phyloP scores from a whole-genome alignment of 2,888 invertebrate species.

The Aphidoletes aphidimyza region DNA sequence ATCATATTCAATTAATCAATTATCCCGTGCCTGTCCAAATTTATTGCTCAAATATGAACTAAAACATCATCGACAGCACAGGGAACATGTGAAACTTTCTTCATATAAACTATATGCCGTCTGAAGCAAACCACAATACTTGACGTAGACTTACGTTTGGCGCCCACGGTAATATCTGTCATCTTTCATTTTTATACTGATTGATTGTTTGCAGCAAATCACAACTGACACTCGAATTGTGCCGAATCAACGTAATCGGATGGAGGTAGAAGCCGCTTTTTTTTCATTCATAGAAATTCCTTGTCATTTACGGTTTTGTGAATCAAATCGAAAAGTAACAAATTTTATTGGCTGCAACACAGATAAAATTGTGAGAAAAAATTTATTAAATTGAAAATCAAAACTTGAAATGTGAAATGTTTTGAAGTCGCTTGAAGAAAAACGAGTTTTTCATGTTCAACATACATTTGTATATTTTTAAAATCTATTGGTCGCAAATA shows the following conservation, averaged over 20 bases:
- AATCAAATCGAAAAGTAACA: neutral
- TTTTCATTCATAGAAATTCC: too few species aligned
- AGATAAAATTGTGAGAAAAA: too few species aligned
- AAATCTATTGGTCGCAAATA: too few species aligned
- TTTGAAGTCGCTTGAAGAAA: neutral
- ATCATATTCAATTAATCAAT: slow-evolving; percentile 43
- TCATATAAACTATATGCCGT: too few species aligned
- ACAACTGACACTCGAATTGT: neutral
- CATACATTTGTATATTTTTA: too few species aligned
- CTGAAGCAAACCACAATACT: too few species aligned
- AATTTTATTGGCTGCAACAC: too few species aligned
- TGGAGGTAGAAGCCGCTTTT: neutral
- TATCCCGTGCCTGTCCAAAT: neutral
- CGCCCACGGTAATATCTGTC: neutral
- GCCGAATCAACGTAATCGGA: neutral
- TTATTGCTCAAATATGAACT: slow-evolving; percentile 20
- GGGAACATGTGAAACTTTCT: neutral
- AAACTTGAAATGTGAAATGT: too few species aligned
- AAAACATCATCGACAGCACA: neutral
- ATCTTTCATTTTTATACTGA: neutral
- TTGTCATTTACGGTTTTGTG: too few species aligned
- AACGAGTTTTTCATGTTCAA: too few species aligned
- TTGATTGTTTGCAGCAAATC: neutral
- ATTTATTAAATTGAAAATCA: too few species aligned
- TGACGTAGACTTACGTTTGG: neutral